These are phyloP conservation scores for Ctenosaura bakeri DNA, from an alignment of 2,797 vertebrate species.

Conservation along the genomic window DNA sequence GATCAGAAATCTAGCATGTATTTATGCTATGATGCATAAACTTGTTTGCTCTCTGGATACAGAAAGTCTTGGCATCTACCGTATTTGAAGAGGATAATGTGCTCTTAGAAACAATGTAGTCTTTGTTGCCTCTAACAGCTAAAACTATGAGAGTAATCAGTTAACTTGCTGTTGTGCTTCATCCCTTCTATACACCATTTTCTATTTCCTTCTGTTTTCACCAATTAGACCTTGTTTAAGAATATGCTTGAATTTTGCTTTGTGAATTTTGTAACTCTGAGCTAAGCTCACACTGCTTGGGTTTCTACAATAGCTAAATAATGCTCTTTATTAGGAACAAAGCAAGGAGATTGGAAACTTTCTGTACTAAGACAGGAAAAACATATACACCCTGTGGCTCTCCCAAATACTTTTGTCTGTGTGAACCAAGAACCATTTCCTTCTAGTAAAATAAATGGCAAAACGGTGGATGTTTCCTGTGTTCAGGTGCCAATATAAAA, in stretches of 20 bases:
- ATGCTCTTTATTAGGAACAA: neutral
- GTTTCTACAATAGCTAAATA: neutral
- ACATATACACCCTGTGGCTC: neutral
- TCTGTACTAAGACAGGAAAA: neutral
- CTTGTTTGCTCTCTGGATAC: neutral
- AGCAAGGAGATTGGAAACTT: neutral
- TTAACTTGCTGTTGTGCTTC: constrained; percentile 11
- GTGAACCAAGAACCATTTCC: neutral
- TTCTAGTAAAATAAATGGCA: neutral
- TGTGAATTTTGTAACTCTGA: neutral
- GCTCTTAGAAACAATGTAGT: neutral
- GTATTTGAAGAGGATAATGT: neutral
- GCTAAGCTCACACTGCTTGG: neutral
- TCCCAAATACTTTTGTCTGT: neutral
- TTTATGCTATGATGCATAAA: constrained; percentile 3
- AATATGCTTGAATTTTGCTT: constrained; percentile 2
- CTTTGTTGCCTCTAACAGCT: neutral
- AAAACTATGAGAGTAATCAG: neutral
- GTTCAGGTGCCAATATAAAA: neutral
- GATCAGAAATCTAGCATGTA: neutral
- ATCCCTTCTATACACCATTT: constrained; percentile 1
- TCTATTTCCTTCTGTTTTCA: constrained; percentile 15
- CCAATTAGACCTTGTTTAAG: constrained; percentile 21
- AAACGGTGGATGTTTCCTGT: neutral
- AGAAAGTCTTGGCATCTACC: neutral